phyloP scores from a whole-genome alignment of 2,113 vertebrate species.

The Notothenia rossii region DNA sequence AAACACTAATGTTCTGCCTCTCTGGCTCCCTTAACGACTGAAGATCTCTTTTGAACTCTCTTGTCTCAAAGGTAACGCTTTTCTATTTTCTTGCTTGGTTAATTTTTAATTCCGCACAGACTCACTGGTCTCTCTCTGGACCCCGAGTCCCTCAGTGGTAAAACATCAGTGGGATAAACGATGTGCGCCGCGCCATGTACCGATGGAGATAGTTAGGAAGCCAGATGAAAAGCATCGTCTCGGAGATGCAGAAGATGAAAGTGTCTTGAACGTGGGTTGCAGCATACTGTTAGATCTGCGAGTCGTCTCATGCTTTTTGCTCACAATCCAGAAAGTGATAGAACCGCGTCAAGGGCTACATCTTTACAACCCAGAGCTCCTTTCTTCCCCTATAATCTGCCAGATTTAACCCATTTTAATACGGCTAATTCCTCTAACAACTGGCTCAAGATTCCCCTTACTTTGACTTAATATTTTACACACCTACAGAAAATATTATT shows the following conservation, averaged over 20 bases:
- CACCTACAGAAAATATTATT: background rate
- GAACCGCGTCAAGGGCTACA: conserved; percentile 15
- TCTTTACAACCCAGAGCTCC: conserved; percentile 13
- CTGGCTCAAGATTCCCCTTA: background rate
- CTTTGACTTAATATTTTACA: background rate
- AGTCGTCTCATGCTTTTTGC: conserved; percentile 42
- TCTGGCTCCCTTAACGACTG: background rate
- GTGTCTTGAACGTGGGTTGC: conserved; percentile 54
- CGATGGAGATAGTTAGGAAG: conserved; percentile 60
- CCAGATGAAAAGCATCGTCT: conserved; percentile 66
- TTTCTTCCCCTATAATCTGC: conserved; percentile 9
- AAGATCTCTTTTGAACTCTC: background rate
- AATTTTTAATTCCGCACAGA: conserved; percentile 46
- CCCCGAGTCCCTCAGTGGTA: conserved; percentile 40
- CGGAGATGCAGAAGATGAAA: conserved; percentile 68
- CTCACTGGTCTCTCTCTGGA: conserved; percentile 42
- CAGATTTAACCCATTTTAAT: conserved; percentile 8
- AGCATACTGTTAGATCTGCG: conserved; percentile 52
- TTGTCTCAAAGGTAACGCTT: conserved; percentile 14
- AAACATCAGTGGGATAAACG: conserved; percentile 69
- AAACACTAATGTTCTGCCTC: background rate
- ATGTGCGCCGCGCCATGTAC: conserved; percentile 32
- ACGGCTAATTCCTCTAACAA: background rate
- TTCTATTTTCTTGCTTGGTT: conserved; percentile 39
- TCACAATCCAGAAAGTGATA: conserved; percentile 6